These are phyloP conservation scores for Hypotaenidia philippensis DNA, from an alignment of 2,797 vertebrate species.

Conservation along the genomic window DNA sequence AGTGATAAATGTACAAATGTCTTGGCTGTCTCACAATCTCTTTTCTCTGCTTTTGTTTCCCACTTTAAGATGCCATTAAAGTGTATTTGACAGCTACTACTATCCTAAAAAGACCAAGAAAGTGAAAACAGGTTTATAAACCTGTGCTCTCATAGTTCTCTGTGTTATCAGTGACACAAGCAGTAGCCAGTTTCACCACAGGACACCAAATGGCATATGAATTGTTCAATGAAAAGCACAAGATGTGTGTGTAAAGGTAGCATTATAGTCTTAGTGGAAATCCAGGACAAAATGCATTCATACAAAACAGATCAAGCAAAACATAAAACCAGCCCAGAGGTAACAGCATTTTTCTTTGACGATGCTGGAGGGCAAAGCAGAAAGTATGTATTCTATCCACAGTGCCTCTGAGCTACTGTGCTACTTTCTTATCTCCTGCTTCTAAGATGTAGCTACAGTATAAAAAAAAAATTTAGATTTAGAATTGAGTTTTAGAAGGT, in stretches of 20 bases:
- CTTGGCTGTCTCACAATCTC: neutral
- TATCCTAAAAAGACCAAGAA: neutral
- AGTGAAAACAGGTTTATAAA: neutral
- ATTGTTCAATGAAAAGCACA: neutral
- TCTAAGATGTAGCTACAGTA: neutral
- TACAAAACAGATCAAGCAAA: neutral
- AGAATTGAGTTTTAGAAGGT: neutral
- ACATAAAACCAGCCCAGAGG: neutral
- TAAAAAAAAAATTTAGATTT: neutral
- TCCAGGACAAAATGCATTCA: neutral
- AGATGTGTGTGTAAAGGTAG: neutral
- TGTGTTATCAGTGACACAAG: accelerated
- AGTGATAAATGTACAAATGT: neutral
- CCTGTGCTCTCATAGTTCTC: neutral
- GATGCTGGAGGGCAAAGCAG: neutral
- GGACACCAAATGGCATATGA: neutral
- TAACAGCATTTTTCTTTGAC: neutral
- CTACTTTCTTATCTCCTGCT: neutral
- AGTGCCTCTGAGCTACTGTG: neutral
- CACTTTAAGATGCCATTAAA: neutral
- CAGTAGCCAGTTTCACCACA: neutral
- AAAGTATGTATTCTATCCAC: neutral
- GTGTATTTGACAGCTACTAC: neutral
- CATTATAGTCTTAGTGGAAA: neutral
- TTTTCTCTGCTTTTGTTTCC: neutral